Evolutionary conservation across 1,140 invertebrate species (phyloP), one percentile per base, ranked within the genome.

Genomic region (Physella acuta): DNA sequence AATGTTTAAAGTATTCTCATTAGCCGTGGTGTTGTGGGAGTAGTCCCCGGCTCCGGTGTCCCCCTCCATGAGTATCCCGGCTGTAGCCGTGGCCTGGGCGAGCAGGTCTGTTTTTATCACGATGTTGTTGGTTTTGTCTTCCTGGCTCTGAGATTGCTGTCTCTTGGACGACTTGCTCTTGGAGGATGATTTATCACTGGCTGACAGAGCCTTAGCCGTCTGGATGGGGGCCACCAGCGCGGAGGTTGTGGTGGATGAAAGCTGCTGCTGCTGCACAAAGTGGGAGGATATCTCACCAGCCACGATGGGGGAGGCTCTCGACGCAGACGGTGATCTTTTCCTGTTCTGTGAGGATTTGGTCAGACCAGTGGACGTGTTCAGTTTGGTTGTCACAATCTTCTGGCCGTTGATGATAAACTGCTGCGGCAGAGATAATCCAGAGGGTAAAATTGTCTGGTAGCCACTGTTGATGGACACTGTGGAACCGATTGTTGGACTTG

Each of bases 21-120:
- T 61, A 2, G 33, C 59, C 4, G 52, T 16, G 24, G 52, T 16
- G 26, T 55, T 55, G 5, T 16, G 11, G 24, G 52, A 11, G 24
- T 55, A 55, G 16, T 55, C 52, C 24, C 16, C 16, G 52, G 14
- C 37, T n/a, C 34, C 60, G 17, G 39, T 16, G 3, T 65, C 49
- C 4, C 16, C 17, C 0, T 68, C 66, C 66, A 68, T 68, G 2
- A 60, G 49, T 24, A 68, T 68, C 36, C 66, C 66, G 0, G 66
- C 66, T 20, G 66, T 68, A 20, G 66, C 66, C 11, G 66, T 68
- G 36, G 66, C 66, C n/a, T 68, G 66, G 39, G 66, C 66, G 0
- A 68, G 37, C 3, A 68, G 66, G 30, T 68, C 66, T 16, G 34
- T 60, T 30, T 66, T 66, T 33, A 51, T 37, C 24, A 66, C 20